A percentile compares a stretch with the other conserved stretches of the same genome.
phyloP scores from a whole-genome alignment of 2,113 vertebrate genomes.

The Oreocharis arfaki region DNA sequence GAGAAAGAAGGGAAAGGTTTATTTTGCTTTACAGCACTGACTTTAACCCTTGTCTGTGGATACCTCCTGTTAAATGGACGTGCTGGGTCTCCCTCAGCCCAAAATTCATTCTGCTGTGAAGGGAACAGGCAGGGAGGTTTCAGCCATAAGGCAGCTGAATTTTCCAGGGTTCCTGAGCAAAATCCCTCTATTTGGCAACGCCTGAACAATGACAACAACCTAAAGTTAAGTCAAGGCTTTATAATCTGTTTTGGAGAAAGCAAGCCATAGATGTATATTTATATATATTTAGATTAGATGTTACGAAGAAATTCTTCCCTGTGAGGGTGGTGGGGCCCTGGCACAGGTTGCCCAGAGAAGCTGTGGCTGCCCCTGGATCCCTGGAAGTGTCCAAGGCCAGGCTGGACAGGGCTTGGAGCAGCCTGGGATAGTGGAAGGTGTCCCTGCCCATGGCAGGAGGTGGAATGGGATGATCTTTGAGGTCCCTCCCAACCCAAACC shows the following conservation, averaged over 20 bases:
- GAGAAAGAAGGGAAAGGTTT: background rate
- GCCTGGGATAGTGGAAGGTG: rapidly evolving
- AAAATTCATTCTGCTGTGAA: background rate
- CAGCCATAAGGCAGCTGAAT: background rate
- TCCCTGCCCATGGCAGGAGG: background rate
- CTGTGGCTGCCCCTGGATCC: background rate
- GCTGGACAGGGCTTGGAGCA: rapidly evolving
- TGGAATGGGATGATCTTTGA: rapidly evolving
- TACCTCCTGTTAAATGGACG: background rate
- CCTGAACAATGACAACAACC: background rate
- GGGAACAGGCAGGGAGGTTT: background rate
- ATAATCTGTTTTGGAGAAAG: background rate
- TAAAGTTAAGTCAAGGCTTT: background rate
- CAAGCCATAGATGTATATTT: background rate
- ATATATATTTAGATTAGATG: background rate
- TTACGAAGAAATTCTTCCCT: background rate
- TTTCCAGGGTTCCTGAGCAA: background rate
- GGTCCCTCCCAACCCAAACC: background rate
- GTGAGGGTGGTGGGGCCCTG: rapidly evolving
- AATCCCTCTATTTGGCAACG: background rate
- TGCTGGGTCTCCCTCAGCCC: background rate
- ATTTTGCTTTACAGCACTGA: background rate
- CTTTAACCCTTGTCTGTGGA: rapidly evolving
- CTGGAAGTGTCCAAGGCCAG: background rate
- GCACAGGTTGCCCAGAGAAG: background rate